Evolutionary conservation across 2,888 invertebrate species (phyloP).

Genomic region (Dioctria rufipes): DNA sequence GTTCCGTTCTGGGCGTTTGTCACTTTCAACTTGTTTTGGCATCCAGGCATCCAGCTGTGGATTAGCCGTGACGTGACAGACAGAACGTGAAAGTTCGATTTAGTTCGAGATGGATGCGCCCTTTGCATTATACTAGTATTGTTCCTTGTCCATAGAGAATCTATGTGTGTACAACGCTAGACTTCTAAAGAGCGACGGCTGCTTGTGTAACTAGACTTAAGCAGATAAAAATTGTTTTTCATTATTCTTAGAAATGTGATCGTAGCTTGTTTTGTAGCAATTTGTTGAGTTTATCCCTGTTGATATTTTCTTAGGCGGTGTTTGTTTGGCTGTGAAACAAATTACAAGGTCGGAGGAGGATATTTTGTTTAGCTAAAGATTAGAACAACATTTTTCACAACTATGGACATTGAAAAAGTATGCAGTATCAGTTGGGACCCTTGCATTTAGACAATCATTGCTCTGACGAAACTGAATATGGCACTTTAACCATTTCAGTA

Average conservation of each 20-base stretch:
- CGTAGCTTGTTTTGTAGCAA: neutral
- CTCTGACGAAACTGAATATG: neutral
- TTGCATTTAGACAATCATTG: neutral
- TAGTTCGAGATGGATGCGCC: conserved; percentile 24
- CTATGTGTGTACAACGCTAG: too few relatives aligned
- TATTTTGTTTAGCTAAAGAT: neutral
- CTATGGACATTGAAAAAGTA: too few relatives aligned
- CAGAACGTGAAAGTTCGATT: conserved; percentile 24
- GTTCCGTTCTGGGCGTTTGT: conserved; percentile 16
- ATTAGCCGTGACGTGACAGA: conserved; percentile 20
- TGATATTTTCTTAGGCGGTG: neutral
- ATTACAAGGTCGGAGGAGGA: neutral
- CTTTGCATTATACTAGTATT: neutral
- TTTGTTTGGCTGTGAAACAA: neutral
- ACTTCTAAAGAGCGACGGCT: neutral
- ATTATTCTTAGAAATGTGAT: neutral
- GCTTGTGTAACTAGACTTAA: neutral
- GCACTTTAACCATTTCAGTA: too few relatives aligned
- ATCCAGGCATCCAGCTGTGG: conserved; percentile 39
- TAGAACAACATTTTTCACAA: neutral
- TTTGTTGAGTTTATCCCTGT: neutral
- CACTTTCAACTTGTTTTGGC: conserved; percentile 23
- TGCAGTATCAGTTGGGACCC: too few relatives aligned
- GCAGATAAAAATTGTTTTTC: neutral
- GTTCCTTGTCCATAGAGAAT: neutral